Conservation (phyloP, 2,113 vertebrate genomes). For the western clawed frog (Xenopus tropicalis) region UCB_Xtro_10.0 CM004450.2:32337501-32338000, state of each 20-base stretch:
- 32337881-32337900: too few relatives aligned
- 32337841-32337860: too few relatives aligned
- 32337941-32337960: too few relatives aligned
- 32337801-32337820: neutral
- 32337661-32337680: conserved; percentile 69
- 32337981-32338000: too few relatives aligned
- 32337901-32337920: too few relatives aligned
- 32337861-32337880: too few relatives aligned
- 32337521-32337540: conserved; percentile 70
- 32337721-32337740: neutral
- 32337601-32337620: conserved; percentile 57
- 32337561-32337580: conserved; percentile 67
- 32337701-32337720: conserved; percentile 68
- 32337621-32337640: conserved; percentile 60
- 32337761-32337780: neutral
- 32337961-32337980: too few relatives aligned
- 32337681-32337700: conserved; percentile 69
- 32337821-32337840: too few relatives aligned
- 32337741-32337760: neutral
- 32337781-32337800: neutral
- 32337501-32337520: conserved; percentile 70
- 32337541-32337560: conserved; percentile 69
- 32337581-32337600: conserved; percentile 64
- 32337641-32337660: conserved; percentile 63
- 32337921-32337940: too few relatives aligned